Base-by-base conservation (phyloP, 2,888 invertebrate species). In the Octodonta nipae region DNA sequence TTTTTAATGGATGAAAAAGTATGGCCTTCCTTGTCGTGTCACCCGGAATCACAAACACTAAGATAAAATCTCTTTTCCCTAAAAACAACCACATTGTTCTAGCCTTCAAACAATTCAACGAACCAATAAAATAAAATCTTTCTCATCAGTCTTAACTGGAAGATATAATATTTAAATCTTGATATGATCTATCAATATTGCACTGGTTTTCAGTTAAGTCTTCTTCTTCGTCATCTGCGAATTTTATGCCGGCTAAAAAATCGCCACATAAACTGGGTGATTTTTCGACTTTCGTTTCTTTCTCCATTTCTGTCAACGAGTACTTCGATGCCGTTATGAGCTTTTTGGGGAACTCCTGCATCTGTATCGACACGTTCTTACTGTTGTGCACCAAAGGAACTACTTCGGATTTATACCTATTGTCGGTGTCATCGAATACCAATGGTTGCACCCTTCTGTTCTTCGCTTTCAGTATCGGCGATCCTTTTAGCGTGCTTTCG, bases 261-360 rank as follows among this genome's bases (percentile, higher is more conserved):
- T 69, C 64, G 6, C 70, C 66, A 47, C 71, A 71, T 7, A 73
- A 51, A 36, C 66, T 69, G 10, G 73, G 74, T 1, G 73, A 75
- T 52, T 80, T 80, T 46, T 77, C 73, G 0, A 70, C 67, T n/a
- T 66, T 69, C 1, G 73, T 76, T 30, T 79, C 73, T 48, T 80
- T 74, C 51, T 78, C 78, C 24, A 66, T 51, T 24, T 54, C 53
- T 20, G 49, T 47, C 15, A 38, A 38, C 11, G 42, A 38, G 13
- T 36, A 31, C 13, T 34, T 38, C 4, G 40, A 32, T 7, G 41
- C 32, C n/a, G 35, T 15, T 20, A 38, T 42, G 8, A 42, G 30
- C 35, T 38, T 46, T 26, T 26, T 41, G 1, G 56, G 45, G 32
- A 55, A 51, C 26, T 57, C 57, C 14, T 56, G 56, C 17, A 60